phyloP scores from a whole-genome alignment of 2,888 invertebrate genomes.

The Hylaea fasciaria region DNA sequence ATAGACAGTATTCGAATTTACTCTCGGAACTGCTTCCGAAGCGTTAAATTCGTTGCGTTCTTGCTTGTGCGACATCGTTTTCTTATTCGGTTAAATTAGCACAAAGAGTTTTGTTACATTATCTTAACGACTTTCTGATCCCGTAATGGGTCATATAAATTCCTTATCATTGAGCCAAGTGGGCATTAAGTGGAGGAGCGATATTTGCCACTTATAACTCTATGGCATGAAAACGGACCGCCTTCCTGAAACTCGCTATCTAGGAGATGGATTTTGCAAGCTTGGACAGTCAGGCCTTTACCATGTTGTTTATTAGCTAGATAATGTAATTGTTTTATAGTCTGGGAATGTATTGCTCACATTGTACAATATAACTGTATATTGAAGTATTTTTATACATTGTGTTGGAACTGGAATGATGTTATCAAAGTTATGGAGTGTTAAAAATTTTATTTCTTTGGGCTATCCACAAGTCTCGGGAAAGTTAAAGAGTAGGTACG shows the following conservation, averaged over 20 bases:
- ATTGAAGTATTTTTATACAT: too few species aligned
- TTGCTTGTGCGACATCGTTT: slow-evolving; percentile 29
- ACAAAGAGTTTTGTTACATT: slow-evolving; percentile 60
- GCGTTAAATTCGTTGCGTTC: slow-evolving; percentile 39
- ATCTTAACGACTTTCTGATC: slow-evolving; percentile 72
- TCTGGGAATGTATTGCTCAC: too few species aligned
- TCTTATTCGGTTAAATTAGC: slow-evolving; percentile 53
- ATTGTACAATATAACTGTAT: too few species aligned
- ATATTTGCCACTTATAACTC: slow-evolving; percentile 44
- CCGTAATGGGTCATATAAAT: slow-evolving; percentile 75
- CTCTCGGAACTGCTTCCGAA: slow-evolving; percentile 32
- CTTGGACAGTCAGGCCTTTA: background rate
- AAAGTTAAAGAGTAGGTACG: too few species aligned
- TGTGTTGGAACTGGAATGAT: too few species aligned
- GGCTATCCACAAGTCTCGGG: too few species aligned
- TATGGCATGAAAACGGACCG: slow-evolving; percentile 6
- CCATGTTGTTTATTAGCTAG: too few species aligned
- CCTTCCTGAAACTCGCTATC: background rate
- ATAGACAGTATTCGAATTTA: slow-evolving; percentile 44
- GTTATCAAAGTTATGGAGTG: too few species aligned
- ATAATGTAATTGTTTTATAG: too few species aligned
- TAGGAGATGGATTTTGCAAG: background rate
- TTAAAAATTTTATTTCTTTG: too few species aligned
- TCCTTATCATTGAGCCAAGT: slow-evolving; percentile 66
- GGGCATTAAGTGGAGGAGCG: slow-evolving; percentile 60